Evolutionary conservation across 2,888 invertebrate genomes (phyloP).

Genomic region (Nephrocerus scutellatus): DNA sequence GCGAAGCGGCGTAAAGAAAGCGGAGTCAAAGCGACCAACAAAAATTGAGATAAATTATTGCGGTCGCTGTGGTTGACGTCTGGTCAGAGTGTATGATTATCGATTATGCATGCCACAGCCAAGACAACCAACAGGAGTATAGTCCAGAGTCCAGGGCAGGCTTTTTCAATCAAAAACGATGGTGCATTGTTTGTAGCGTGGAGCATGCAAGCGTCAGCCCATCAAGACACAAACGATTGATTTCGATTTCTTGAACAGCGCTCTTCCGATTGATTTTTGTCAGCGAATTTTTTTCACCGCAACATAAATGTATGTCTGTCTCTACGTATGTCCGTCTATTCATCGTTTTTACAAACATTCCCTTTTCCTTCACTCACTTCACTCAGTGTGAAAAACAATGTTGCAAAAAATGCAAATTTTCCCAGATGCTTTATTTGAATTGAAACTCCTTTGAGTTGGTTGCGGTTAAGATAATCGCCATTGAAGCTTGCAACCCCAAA

Average conservation of each 20-base stretch:
- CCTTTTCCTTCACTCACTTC: no score
- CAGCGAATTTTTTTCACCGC: constrained; percentile 17
- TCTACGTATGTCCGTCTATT: neutral
- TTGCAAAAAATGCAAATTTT: constrained; percentile 21
- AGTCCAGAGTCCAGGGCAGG: constrained; percentile 21
- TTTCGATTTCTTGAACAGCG: no score
- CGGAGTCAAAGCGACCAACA: no score
- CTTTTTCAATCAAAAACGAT: constrained; percentile 26
- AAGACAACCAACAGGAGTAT: constrained; percentile 7
- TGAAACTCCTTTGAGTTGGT: no score
- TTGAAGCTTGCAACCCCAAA: no score
- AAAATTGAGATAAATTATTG: constrained; percentile 31
- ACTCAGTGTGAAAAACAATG: constrained; percentile 1
- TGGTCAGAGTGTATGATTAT: constrained; percentile 26
- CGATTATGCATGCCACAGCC: constrained; percentile 19
- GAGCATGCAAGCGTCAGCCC: no score
- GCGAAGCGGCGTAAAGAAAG: no score
- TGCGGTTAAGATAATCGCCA: no score
- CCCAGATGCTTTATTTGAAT: constrained; percentile 23
- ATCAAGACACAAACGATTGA: no score
- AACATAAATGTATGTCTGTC: neutral
- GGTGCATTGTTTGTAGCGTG: constrained; percentile 24
- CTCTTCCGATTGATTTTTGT: constrained; percentile 8
- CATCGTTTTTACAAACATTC: neutral
- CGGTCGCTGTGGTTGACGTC: constrained; percentile 28